Evolutionary conservation across 2,888 invertebrate species (phyloP).

Genomic region (Allygus modestus): DNA sequence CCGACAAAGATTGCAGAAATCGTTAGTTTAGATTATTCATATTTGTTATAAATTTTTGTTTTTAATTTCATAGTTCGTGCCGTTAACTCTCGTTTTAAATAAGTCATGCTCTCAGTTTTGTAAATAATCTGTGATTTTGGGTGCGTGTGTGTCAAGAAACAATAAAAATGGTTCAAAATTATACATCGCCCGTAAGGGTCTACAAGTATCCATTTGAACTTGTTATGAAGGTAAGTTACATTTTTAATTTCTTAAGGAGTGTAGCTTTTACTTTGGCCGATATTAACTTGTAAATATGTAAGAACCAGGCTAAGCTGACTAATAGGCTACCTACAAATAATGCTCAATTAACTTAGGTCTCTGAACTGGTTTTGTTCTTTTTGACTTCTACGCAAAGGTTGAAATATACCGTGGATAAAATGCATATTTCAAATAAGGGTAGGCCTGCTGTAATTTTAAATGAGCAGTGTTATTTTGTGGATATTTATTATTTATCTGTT

Average conservation of each 20-base stretch:
- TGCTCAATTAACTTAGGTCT: no score
- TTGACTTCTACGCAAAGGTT: no score
- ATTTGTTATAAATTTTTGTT: slow-evolving; percentile 9
- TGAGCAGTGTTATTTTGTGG: no score
- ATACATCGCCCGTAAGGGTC: slow-evolving; percentile 95
- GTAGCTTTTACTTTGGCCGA: no score
- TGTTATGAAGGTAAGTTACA: slow-evolving; percentile 93
- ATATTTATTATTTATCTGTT: no score
- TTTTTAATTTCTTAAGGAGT: not conserved
- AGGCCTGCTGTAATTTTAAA: no score
- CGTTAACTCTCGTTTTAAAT: not conserved
- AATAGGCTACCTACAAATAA: no score
- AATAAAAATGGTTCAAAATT: slow-evolving; percentile 92
- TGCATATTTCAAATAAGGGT: no score
- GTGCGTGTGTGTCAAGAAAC: slow-evolving; percentile 15
- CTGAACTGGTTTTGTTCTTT: no score
- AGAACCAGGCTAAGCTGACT: no score
- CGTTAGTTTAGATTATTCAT: not conserved
- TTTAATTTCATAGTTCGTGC: not conserved
- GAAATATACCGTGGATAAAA: no score
- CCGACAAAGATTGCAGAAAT: slow-evolving; percentile 2
- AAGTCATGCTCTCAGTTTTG: not conserved
- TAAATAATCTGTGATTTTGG: not conserved
- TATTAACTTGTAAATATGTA: no score
- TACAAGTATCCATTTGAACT: slow-evolving; percentile 97